A percentile compares a stretch with the other conserved stretches of the same genome.
phyloP scores from a whole-genome alignment of 2,113 vertebrate genomes.

The Piaya cayana region DNA sequence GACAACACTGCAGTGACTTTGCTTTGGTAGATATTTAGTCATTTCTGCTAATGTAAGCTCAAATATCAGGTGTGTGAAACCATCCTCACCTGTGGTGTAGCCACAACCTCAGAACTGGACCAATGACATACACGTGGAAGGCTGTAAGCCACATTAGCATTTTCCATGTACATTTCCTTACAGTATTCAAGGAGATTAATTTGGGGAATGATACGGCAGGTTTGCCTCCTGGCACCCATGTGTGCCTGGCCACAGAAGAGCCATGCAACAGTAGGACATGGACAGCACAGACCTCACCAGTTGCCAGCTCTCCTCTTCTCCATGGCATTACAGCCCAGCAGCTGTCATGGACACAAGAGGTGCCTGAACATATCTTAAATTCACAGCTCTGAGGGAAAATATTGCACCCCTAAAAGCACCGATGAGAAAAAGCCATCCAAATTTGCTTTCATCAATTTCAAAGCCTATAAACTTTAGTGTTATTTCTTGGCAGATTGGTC shows the following conservation, averaged over 20 bases:
- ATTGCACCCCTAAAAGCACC: neutral
- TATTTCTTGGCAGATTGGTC: neutral
- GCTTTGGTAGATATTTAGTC: neutral
- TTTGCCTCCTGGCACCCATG: neutral
- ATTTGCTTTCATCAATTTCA: neutral
- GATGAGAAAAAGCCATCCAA: neutral
- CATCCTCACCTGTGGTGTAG: accelerated
- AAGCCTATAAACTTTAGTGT: neutral
- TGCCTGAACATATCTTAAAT: neutral
- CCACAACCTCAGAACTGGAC: neutral
- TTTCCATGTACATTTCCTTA: neutral
- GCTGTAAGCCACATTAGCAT: neutral
- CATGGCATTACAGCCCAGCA: neutral
- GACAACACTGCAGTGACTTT: accelerated
- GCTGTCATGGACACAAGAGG: neutral
- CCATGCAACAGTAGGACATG: neutral
- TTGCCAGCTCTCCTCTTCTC: neutral
- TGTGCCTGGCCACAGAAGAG: accelerated
- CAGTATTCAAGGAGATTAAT: neutral
- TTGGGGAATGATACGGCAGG: neutral
- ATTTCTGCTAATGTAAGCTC: neutral
- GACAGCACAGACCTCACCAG: neutral
- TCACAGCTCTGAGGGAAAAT: neutral
- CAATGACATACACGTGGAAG: accelerated
- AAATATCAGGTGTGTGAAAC: accelerated